Base-by-base conservation (phyloP, 2,888 invertebrate genomes). In the Opisthograptis luteolata region DNA sequence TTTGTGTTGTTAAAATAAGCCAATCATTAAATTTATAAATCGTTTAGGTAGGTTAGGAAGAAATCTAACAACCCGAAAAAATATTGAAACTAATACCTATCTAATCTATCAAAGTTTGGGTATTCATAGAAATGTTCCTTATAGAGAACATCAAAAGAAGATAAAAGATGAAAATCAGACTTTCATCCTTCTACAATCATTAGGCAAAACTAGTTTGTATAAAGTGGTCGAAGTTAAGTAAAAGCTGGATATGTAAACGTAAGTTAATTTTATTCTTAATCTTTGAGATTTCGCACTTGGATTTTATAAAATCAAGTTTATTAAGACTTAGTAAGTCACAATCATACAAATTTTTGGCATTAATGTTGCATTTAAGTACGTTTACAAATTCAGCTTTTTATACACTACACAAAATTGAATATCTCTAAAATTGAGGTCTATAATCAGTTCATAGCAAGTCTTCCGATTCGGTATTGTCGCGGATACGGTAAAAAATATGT, bases 361-460 rank as follows among this genome's bases (percentile, higher is more conserved):
- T n/a, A n/a, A n/a, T n/a, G n/a, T n/a, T n/a, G 17, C 9, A 10
- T 3, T 32, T 6, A 10, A 12, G 17, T 20, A 27, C 41, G 51
- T 53, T 57, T 58, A 64, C 60, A 54, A 60, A 60, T 60, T 49
- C 57, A 66, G 51, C 25, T 27, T 55, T 59, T 37, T 37, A 44
- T 54, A 57, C 54, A 68, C 81, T 81, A 80, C 77, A 57, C 66
- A 77, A 81, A 81, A 81, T 80, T 80, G 79, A 68, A 74, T 71
- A 52, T 62, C 53, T 56, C 67, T 37, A 66, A 48, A 52, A 50
- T 32, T 39, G 53, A 66, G 60, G 65, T 65, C 64, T 60, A 71
- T 61, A 73, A 71, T 80, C 76, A 81, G 77, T 80, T 64, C 75
- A 68, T 56, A 58, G 48, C 45, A 69, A 77, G 74, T 78, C 70